Base-by-base conservation (phyloP, 2,113 vertebrate species). In the Seriola quinqueradiata region DNA sequence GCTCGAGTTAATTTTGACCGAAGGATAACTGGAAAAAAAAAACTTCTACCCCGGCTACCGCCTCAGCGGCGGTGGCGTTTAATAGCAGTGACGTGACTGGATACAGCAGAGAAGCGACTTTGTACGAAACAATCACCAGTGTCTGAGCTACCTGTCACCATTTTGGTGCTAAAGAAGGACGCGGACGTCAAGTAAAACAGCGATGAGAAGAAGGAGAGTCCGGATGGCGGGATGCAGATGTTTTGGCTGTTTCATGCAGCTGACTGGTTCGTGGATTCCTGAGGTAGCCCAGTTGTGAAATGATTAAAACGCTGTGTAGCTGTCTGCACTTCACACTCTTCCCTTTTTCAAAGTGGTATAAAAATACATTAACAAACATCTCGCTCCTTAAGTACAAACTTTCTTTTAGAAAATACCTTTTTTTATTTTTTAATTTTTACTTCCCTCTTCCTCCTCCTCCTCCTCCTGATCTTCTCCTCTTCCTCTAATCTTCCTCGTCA, bases 251-350 rank as follows among this genome's bases (percentile, higher is more conserved):
- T 79, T 65, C 16, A 65, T 8, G 67, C 85, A 83, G 77, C 74
- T 61, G 77, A 77, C 79, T 79, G 77, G 70, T 63, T 80, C 14
- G 87, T 87, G 85, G 86, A 81, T 85, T 90, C 89, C 76, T 88
- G 95, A 96, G 95, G 96, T 94, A 94, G 94, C 95, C 94, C 94
- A 91, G 93, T 90, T 95, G 85, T 89, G 82, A 93, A 93, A 93
- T 87, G 84, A 87, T 77, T 85, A 61, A 54, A 84, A 58, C 40
- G 83, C 90, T 90, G 91, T 87, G 87, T 87, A 85, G 90, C 92
- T 83, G 77, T 80, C 82, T 34, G 79, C 73, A 36, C 55, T 48
- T 89, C 84, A 83, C 90, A 85, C 93, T 84, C 78, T 83, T 85
- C 82, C 86, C 70, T 89, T 92, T 42, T 42, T 42, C 40, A 77